Evolutionary conservation across 2,797 vertebrate species (phyloP).

Genomic region (Artibeus jamaicensis): DNA sequence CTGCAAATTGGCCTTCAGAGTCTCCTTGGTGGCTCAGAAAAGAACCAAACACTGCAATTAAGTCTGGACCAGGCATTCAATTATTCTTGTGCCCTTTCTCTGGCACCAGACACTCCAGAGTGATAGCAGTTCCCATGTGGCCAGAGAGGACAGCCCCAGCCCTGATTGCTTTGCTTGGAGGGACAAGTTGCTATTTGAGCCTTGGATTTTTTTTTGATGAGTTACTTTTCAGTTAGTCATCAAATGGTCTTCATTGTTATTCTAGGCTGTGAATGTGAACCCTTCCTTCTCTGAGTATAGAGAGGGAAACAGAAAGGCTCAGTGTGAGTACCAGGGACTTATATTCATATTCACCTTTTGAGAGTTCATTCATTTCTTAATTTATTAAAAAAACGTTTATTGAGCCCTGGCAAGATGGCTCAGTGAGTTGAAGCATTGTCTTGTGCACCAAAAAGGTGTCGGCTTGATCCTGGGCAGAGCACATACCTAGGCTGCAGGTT

Average conservation of each 20-base stretch:
- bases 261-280: not conserved
- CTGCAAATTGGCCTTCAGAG: constrained; percentile 46
- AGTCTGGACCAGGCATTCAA: not conserved
- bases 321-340: not conserved
- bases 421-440: not conserved
- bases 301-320: not conserved
- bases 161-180: not conserved
- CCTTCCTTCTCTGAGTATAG: not conserved
- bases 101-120: not conserved
- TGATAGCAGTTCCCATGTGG: not conserved
- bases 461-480: not conserved
- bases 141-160: not conserved
- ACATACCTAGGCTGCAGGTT: not conserved
- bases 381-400: not conserved
- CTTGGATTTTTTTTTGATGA: not conserved
- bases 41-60: constrained; percentile 21
- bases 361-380: not conserved
- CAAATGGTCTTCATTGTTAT: not conserved
- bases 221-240: not conserved
- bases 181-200: not conserved
- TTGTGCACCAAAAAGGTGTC: not conserved
- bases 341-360: not conserved
- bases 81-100: not conserved
- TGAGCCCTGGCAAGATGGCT: not conserved
- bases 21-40: not conserved